Evolutionary conservation across 2,888 invertebrate genomes (phyloP), one percentile per base, ranked within the genome.

Genomic region (Chrysina gloriosa): DNA sequence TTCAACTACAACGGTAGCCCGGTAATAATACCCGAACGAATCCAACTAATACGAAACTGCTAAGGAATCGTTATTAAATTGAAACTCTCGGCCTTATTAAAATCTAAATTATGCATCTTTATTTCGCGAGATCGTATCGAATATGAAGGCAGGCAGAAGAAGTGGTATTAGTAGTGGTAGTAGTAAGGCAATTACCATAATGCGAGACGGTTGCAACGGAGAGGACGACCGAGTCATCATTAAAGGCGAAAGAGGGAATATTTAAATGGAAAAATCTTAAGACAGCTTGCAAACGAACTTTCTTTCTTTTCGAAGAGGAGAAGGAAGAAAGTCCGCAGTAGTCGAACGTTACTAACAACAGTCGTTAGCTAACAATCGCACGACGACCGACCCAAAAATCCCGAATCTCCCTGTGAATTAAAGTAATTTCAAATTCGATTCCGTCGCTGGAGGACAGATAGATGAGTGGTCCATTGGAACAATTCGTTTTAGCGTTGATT

Each of bases 341-440:
- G 56, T 56, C 34, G 42, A 74, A 75, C 77, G 76, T 76, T 75
- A 73, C 79, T 80, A 81, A 80, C 80, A 81, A 80, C 79, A 79
- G 79, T 82, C 81, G 80, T 81, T 81, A 81, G 80, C 75, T 74
- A 77, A 79, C 77, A 78, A 79, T 79, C 78, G 79, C 71, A 67
- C 69, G 70, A 67, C 69, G 70, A 67, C 67, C 69, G 70, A 67
- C 67, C 67, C 78, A 81, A 82, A 83, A 82, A 81, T 81, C 81
- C 81, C 76, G 79, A 79, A 79, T 79, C 82, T 83, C 83, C 84
- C 80, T 79, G 83, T 80, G 84, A 84, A 84, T 84, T 83, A 84
- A 84, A 84, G 82, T 83, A 83, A 84, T 84, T 84, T 83, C 83
- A 83, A 83, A 84, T 84, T 83, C 84, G 84, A 83, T 83, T 83